phyloP scores from a whole-genome alignment of 2,888 invertebrate genomes.

The Fragum whitleyi region DNA sequence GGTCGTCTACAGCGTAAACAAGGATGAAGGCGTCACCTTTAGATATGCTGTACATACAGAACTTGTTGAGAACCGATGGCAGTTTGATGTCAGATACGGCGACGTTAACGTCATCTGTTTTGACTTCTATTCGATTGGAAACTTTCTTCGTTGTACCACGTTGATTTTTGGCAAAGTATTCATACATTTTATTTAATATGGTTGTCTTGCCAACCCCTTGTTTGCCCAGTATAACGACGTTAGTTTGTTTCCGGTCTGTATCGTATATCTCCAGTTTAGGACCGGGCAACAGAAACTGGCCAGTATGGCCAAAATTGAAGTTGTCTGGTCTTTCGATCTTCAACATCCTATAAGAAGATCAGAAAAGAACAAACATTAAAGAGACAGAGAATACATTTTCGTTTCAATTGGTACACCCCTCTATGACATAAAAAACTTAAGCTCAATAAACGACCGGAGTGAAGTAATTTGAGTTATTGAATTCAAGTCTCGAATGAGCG shows the following conservation, averaged over 20 bases:
- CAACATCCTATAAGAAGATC: not conserved
- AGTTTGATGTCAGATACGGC: not conserved
- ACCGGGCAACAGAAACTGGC: not conserved
- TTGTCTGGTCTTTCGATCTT: not conserved
- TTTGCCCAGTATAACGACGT: constrained; percentile 8
- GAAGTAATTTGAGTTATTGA: no score
- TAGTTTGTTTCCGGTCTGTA: not conserved
- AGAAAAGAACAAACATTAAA: no score
- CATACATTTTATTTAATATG: not conserved
- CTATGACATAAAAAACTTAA: no score
- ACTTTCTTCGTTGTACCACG: not conserved
- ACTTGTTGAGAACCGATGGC: not conserved
- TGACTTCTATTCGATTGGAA: not conserved
- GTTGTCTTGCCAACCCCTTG: constrained; percentile 16
- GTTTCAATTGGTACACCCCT: no score
- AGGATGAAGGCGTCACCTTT: constrained; percentile 35
- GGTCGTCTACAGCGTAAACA: constrained; percentile 33
- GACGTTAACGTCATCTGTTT: not conserved
- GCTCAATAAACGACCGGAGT: no score
- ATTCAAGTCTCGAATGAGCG: no score
- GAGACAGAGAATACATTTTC: no score
- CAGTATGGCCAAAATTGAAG: not conserved
- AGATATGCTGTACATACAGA: not conserved
- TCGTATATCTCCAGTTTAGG: not conserved
- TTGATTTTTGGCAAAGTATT: not conserved